phyloP scores from a whole-genome alignment of 2,888 invertebrate genomes.

The Drosophila melanosoma region DNA sequence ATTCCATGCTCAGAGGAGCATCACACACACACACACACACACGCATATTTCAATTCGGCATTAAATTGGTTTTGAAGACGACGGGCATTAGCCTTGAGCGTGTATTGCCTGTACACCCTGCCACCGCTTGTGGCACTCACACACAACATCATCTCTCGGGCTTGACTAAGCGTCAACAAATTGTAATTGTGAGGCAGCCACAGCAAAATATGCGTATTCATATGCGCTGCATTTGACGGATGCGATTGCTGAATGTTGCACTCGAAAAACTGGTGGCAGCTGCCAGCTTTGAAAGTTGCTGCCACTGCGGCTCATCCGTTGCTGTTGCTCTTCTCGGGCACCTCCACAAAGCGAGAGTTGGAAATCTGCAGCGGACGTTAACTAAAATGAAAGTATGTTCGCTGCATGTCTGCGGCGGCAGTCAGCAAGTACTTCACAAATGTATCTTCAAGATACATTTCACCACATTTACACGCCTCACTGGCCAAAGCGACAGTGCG shows the following conservation, averaged over 20 bases:
- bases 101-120: no score
- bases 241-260: conserved; percentile 24
- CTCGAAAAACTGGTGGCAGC: conserved; percentile 31
- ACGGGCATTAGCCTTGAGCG: conserved; percentile 19
- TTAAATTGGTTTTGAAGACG: conserved; percentile 15
- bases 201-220: conserved; percentile 27
- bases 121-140: background rate
- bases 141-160: background rate
- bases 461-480: conserved; percentile 66
- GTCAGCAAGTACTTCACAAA: conserved; percentile 4
- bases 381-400: conserved; percentile 65
- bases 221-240: conserved; percentile 48
- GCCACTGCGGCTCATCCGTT: conserved; percentile 30
- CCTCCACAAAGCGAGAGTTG: conserved; percentile 55
- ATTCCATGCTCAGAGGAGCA: conserved; percentile 45
- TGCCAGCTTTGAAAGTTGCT: conserved; percentile 52
- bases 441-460: conserved; percentile 57
- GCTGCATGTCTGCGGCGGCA: conserved; percentile 21
- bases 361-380: conserved; percentile 48
- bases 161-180: conserved; percentile 11
- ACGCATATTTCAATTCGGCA: conserved; percentile 10
- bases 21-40: conserved; percentile 12
- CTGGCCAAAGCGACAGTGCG: conserved; percentile 31
- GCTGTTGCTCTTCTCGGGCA: conserved; percentile 21
- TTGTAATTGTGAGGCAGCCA: conserved; percentile 11